Evolutionary conservation across 1,140 invertebrate genomes (phyloP).

Genomic region (Potamilus streckersoni): DNA sequence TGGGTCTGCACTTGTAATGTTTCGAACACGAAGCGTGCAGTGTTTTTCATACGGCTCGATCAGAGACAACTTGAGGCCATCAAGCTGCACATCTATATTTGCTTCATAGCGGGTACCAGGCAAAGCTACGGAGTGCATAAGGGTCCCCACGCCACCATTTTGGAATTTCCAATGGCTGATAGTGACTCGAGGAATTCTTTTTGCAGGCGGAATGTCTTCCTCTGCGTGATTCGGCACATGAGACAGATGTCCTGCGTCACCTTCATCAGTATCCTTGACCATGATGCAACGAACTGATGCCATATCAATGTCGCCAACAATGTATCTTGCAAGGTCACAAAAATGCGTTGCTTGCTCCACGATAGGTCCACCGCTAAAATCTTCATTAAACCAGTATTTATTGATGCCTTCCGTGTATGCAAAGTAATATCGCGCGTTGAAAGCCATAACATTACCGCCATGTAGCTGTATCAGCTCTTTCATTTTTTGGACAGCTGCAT

Average conservation of each 20-base stretch:
- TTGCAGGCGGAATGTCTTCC: slow-evolving; percentile 14
- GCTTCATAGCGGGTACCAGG: slow-evolving; percentile 33
- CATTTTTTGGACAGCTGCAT: slow-evolving; percentile 34
- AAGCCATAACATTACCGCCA: slow-evolving; percentile 32
- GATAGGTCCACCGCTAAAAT: slow-evolving; percentile 35
- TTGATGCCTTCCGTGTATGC: slow-evolving; percentile 31
- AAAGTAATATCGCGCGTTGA: slow-evolving; percentile 34
- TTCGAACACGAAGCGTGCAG: slow-evolving; percentile 27
- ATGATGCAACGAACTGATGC: slow-evolving; percentile 21
- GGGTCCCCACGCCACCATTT: slow-evolving; percentile 26
- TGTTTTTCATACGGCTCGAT: slow-evolving; percentile 30
- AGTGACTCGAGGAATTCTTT: slow-evolving; percentile 31
- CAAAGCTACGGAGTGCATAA: slow-evolving; percentile 35
- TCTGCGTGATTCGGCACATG: slow-evolving; percentile 15
- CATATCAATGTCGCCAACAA: slow-evolving; percentile 25
- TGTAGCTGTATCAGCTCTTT: slow-evolving; percentile 32
- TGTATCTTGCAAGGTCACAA: slow-evolving; percentile 29
- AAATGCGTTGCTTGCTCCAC: slow-evolving; percentile 36
- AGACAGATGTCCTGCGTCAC: slow-evolving; percentile 15
- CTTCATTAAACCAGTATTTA: slow-evolving; percentile 31
- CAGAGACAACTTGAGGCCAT: slow-evolving; percentile 29
- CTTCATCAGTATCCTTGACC: slow-evolving; percentile 20
- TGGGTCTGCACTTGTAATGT: slow-evolving; percentile 18
- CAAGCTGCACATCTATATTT: slow-evolving; percentile 35
- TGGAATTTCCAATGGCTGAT: slow-evolving; percentile 35